Conservation (phyloP, 2,888 invertebrate genomes). For the Axea sp. region DNA sequence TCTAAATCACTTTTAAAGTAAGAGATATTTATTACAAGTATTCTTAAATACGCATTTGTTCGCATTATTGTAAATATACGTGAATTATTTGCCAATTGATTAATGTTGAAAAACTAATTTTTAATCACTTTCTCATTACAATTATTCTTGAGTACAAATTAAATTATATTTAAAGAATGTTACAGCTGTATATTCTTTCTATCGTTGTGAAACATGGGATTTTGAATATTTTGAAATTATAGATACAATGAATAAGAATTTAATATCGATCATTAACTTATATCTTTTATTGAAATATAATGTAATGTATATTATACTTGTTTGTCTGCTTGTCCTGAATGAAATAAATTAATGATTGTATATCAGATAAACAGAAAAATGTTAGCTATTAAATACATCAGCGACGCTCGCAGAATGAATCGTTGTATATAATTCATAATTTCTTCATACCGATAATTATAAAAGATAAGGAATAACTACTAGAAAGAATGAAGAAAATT, state of each 20-base stretch:
- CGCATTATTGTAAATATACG: too few species aligned
- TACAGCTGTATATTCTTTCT: conserved; percentile 44
- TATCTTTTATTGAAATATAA: conserved; percentile 47
- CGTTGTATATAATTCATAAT: conserved; percentile 70
- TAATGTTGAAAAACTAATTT: too few species aligned
- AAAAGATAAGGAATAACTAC: conserved; percentile 47
- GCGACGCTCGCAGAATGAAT: conserved; percentile 59
- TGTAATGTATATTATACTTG: conserved; percentile 64
- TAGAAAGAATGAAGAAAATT: conserved; percentile 56
- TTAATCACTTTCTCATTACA: too few species aligned
- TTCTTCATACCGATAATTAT: conserved; percentile 63
- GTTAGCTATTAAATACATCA: conserved; percentile 61
- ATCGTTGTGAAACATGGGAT: conserved; percentile 19
- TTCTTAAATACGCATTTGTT: too few species aligned
- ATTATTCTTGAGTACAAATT: too few species aligned
- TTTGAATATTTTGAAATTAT: conserved; percentile 11
- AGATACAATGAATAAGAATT: conserved; percentile 25
- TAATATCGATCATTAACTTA: conserved; percentile 27
- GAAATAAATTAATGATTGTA: conserved; percentile 58
- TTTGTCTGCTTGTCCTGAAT: conserved; percentile 69
- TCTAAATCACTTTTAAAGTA: too few species aligned
- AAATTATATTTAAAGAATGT: background rate
- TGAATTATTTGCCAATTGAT: too few species aligned
- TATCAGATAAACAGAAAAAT: conserved; percentile 45
- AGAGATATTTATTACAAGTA: too few species aligned